Evolutionary conservation across 2,888 invertebrate genomes (phyloP).

Genomic region (Cephonodes hylas): DNA sequence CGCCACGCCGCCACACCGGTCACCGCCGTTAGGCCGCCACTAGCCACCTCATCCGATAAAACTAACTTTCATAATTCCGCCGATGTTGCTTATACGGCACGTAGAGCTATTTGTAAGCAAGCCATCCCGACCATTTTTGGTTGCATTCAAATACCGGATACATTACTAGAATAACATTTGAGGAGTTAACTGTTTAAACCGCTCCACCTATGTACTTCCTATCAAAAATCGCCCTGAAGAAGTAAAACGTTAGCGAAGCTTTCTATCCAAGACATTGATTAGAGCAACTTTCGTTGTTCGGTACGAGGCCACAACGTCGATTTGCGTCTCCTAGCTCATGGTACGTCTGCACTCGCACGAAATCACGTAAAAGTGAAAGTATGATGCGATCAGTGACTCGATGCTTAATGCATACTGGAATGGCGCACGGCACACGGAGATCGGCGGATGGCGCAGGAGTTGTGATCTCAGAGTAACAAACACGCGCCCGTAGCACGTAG

Average conservation of each 20-base stretch:
- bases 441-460: not conserved
- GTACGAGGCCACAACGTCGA: slow-evolving; percentile 47
- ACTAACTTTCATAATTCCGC: not conserved
- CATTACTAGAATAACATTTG: not conserved
- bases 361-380: slow-evolving; percentile 78
- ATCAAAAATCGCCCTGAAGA: slow-evolving; percentile 23
- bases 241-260: slow-evolving; percentile 33
- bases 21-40: not conserved
- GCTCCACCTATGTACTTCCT: not conserved
- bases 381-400: slow-evolving; percentile 60
- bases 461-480: not conserved
- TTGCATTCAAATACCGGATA: not conserved
- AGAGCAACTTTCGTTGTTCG: slow-evolving; percentile 71
- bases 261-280: slow-evolving; percentile 44
- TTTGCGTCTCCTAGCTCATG: slow-evolving; percentile 37
- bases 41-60: not conserved
- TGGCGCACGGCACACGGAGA: not conserved
- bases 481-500: slow-evolving; percentile 12
- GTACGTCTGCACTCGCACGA: slow-evolving; percentile 57
- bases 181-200: not conserved
- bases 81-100: not conserved
- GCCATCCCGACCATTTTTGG: not conserved
- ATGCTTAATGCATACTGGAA: not conserved
- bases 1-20: not conserved
- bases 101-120: not conserved